Conservation (phyloP, 2,797 vertebrate genomes). For the Eleutherodactylus coqui region DNA sequence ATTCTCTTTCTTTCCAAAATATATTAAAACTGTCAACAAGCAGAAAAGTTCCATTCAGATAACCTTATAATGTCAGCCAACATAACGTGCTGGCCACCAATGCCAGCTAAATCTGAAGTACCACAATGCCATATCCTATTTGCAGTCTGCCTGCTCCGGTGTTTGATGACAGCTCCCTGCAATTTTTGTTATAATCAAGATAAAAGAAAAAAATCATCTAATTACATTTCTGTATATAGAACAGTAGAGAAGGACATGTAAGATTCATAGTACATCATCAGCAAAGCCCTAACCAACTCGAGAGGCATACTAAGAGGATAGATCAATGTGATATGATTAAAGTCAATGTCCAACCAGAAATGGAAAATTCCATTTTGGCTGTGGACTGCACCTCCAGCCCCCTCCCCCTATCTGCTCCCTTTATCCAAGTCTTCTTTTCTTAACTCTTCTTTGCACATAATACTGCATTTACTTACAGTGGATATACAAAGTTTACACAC, state of each 20-base stretch:
- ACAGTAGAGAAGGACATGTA: neutral
- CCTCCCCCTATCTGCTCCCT: too few species aligned
- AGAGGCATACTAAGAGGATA: neutral
- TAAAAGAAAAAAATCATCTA: slow-evolving; percentile 19
- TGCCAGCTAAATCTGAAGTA: neutral
- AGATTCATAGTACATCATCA: neutral
- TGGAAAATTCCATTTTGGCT: neutral
- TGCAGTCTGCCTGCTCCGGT: slow-evolving; percentile 2
- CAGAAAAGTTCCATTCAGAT: slow-evolving; percentile 25
- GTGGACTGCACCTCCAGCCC: neutral
- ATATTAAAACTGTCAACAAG: slow-evolving; percentile 45
- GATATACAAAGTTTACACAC: too few species aligned
- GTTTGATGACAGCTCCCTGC: neutral
- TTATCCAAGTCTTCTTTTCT: neutral
- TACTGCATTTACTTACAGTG: neutral
- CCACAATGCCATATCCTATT: slow-evolving; percentile 9
- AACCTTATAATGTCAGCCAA: slow-evolving; percentile 47
- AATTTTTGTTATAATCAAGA: neutral
- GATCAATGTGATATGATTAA: neutral
- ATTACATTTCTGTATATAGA: neutral
- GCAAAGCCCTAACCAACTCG: too few species aligned
- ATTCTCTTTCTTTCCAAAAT: slow-evolving; percentile 33
- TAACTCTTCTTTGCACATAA: neutral
- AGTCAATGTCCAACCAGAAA: neutral
- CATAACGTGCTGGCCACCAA: neutral